These are phyloP conservation scores for Brachymystax lenok DNA, from an alignment of 2,797 vertebrate genomes.

Conservation along the genomic window DNA sequence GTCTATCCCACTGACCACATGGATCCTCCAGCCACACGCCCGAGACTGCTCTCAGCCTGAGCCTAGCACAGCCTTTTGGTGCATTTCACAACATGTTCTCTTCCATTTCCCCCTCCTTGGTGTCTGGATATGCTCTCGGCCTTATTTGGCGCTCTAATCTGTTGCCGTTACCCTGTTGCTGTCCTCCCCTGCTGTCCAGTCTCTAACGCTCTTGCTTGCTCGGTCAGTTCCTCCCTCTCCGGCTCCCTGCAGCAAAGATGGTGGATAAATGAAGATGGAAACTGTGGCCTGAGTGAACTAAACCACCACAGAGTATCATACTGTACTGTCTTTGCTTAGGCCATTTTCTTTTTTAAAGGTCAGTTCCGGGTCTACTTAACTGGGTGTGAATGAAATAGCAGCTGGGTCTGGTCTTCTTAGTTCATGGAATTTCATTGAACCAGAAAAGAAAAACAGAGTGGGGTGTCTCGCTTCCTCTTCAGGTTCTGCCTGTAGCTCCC, in stretches of 20 bases:
- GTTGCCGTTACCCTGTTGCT: neutral
- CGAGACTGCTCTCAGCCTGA: neutral
- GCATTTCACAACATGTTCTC: neutral
- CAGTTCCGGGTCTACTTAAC: no score
- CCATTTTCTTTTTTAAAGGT: no score
- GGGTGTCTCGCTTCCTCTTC: no score
- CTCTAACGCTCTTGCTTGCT: neutral
- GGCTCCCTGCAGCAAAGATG: neutral
- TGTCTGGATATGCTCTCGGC: neutral
- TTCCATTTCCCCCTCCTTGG: neutral
- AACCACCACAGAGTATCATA: no score
- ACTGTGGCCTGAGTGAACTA: no score
- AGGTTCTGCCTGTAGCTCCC: neutral
- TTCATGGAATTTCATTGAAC: no score
- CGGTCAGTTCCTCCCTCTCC: constrained; percentile 14
- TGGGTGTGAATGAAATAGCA: no score
- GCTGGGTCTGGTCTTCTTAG: no score
- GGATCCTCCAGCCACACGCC: neutral
- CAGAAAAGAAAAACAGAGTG: no score
- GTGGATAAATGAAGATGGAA: no score
- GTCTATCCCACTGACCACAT: constrained; percentile 30
- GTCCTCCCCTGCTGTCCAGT: neutral
- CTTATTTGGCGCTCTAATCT: neutral
- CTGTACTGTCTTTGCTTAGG: no score
- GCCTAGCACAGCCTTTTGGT: neutral